Percentiles rank a stretch among this genome's conserved stretches.
phyloP scores from a whole-genome alignment of 2,888 invertebrate genomes.

The Onchidella celtica region DNA sequence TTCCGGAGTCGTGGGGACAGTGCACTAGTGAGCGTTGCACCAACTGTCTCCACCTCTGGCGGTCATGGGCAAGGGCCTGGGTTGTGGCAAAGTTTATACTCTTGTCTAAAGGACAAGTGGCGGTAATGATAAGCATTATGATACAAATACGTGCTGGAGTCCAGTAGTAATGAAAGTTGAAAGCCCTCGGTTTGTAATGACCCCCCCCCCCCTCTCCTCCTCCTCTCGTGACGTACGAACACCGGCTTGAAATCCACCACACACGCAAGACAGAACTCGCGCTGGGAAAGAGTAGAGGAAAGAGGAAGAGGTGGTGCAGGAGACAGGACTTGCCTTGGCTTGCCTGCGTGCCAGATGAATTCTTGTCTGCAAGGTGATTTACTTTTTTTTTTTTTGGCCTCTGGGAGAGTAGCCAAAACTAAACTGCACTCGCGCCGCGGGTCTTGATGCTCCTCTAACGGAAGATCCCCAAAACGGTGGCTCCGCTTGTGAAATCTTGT shows the following conservation, averaged over 20 bases:
- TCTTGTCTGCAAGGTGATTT: slow-evolving; percentile 7
- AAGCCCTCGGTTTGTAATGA: too few relatives aligned
- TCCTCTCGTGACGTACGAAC: not conserved
- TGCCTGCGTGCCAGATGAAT: slow-evolving; percentile 25
- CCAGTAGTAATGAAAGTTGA: too few relatives aligned
- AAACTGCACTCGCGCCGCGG: not conserved
- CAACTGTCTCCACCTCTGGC: too few relatives aligned
- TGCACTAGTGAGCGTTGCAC: too few relatives aligned
- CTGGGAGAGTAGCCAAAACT: slow-evolving; percentile 15
- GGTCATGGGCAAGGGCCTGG: too few relatives aligned
- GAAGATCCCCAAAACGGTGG: too few relatives aligned
- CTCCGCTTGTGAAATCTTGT: too few relatives aligned
- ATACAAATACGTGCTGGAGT: not conserved
- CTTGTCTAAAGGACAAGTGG: too few relatives aligned
- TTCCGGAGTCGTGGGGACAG: too few relatives aligned
- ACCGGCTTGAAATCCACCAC: not conserved
- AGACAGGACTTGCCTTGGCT: not conserved
- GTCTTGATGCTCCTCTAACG: not conserved
- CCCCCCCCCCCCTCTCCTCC: not conserved
- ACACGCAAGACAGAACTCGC: not conserved
- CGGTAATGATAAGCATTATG: not conserved
- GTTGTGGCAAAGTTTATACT: too few relatives aligned
- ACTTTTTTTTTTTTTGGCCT: slow-evolving; percentile 1
- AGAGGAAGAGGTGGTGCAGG: not conserved
- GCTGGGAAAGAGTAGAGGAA: not conserved